phyloP scores from a whole-genome alignment of 2,113 vertebrate species.

The Climacteris rufus region DNA sequence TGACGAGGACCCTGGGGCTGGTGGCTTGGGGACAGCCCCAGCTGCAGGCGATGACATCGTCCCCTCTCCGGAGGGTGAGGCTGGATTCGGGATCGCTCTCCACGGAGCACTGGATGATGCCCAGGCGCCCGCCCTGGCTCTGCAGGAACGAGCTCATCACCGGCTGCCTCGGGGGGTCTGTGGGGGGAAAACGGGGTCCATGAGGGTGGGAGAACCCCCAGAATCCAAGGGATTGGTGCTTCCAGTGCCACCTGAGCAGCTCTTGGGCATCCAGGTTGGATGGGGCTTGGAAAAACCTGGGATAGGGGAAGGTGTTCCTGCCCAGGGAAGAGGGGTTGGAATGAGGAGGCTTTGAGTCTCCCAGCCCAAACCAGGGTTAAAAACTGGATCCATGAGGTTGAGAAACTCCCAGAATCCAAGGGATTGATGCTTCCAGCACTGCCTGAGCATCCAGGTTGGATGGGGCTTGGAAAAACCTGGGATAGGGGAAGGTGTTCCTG shows the following conservation, averaged over 20 bases:
- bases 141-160: conserved; percentile 63
- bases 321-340: not conserved
- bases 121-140: not conserved
- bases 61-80: conserved; percentile 28
- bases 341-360: not conserved
- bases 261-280: not conserved
- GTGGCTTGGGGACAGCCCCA: not conserved
- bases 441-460: not conserved
- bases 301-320: not conserved
- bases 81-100: conserved; percentile 69
- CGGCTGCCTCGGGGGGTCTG: conserved; percentile 58
- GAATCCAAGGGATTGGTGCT: not conserved
- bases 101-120: conserved; percentile 59
- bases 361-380: not conserved
- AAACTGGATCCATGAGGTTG: not conserved
- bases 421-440: not conserved
- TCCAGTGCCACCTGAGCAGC: accelerated
- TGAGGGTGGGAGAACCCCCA: not conserved
- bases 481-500: not conserved
- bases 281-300: not conserved
- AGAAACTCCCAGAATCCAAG: not conserved
- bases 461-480: no score
- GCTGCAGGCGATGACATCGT: not conserved
- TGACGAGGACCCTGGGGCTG: not conserved
- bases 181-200: accelerated